A percentile compares a stretch with the other conserved stretches of the same genome.
Evolutionary conservation across 2,888 invertebrate genomes (phyloP).

Genomic region (Epinotia brunnichana): DNA sequence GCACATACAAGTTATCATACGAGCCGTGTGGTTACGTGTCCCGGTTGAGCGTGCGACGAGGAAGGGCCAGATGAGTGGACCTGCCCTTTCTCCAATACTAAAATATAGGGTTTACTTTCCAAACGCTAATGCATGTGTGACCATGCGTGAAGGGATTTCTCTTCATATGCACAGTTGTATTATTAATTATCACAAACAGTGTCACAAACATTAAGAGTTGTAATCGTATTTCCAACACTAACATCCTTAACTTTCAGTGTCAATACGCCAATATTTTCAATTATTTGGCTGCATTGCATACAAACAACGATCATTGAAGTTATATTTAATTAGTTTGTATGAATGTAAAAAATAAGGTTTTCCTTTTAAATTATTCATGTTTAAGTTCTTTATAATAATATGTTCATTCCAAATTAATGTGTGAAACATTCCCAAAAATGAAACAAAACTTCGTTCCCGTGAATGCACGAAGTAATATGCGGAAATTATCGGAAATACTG

Average conservation of each 20-base stretch:
- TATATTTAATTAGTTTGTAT: too few relatives aligned
- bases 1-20: constrained; percentile 24
- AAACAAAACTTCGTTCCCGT: too few relatives aligned
- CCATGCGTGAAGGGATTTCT: constrained; percentile 11
- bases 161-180: not conserved
- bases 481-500: too few relatives aligned
- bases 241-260: not conserved
- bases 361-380: too few relatives aligned
- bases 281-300: too few relatives aligned
- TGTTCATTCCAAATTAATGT: too few relatives aligned
- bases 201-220: not conserved
- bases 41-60: constrained; percentile 55
- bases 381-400: too few relatives aligned
- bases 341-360: too few relatives aligned
- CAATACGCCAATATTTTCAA: too few relatives aligned
- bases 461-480: too few relatives aligned
- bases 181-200: not conserved
- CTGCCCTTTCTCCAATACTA: constrained; percentile 63
- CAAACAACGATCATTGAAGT: too few relatives aligned
- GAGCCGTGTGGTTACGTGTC: constrained; percentile 54
- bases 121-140: constrained; percentile 18
- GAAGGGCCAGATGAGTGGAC: constrained; percentile 53
- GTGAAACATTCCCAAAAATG: too few relatives aligned
- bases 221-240: not conserved
- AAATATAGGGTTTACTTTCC: constrained; percentile 37